Percentiles rank a stretch among this genome's conserved stretches.
These are phyloP conservation scores for Tinea semifulvella DNA, from an alignment of 2,888 invertebrate genomes.

Conservation along the genomic window DNA sequence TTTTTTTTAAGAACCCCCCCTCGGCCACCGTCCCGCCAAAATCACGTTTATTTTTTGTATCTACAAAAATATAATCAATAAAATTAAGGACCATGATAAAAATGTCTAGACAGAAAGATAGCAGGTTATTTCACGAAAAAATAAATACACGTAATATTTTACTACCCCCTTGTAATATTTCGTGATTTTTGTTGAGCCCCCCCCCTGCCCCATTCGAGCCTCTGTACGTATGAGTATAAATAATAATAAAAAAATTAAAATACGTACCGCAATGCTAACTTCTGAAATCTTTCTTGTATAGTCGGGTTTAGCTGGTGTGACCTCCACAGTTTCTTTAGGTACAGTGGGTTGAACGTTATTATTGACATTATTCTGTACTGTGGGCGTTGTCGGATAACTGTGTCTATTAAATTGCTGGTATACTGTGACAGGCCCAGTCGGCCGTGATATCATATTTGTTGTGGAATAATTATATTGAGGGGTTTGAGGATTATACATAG, in stretches of 20 bases:
- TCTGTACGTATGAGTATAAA: not conserved
- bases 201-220: too few relatives aligned
- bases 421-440: slow-evolving; percentile 30
- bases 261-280: slow-evolving; percentile 38
- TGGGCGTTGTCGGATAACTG: slow-evolving; percentile 29
- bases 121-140: too few relatives aligned
- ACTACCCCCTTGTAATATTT: too few relatives aligned
- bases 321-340: not conserved
- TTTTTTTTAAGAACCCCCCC: too few relatives aligned
- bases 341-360: slow-evolving; percentile 18
- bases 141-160: too few relatives aligned
- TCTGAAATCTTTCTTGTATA: slow-evolving; percentile 42
- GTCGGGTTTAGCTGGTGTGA: slow-evolving; percentile 34
- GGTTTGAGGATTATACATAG: slow-evolving; percentile 31
- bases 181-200: too few relatives aligned
- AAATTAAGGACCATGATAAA: too few relatives aligned
- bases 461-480: slow-evolving; percentile 46
- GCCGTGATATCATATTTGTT: slow-evolving; percentile 51
- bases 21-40: too few relatives aligned
- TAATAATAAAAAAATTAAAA: slow-evolving; percentile 7
- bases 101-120: too few relatives aligned
- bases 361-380: slow-evolving; percentile 22
- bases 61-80: too few relatives aligned
- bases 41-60: too few relatives aligned
- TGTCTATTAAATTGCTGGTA: slow-evolving; percentile 42